Base-by-base conservation (phyloP, 2,113 vertebrate species). In the Phasianus colchicus region DNA sequence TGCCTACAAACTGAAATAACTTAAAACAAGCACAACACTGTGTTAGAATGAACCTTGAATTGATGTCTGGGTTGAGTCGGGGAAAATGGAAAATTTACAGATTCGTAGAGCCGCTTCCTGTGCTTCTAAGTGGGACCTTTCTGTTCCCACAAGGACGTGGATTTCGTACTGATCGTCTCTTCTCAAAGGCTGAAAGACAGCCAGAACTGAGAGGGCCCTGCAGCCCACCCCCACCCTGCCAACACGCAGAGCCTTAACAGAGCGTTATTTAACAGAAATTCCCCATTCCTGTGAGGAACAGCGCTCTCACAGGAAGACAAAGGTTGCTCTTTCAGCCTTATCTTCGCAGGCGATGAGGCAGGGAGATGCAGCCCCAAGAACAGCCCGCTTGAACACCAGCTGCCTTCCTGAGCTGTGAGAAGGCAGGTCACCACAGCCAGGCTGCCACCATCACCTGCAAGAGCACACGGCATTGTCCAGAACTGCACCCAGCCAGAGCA, bases 11-110 rank as follows among this genome's bases (percentile, higher is more conserved):
- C 18, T 58, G 52, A 54, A 54, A 30, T 9, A 12, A 22, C 14
- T 27, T 5, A 7, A 7, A 36, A 22, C 11, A 30, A 32, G 20
- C 25, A 20, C 1, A 0, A 18, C 40, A 18, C 50, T 4, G 3
- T 20, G n/a, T 5, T 10, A 13, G 34, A 61, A 21, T 6, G 25
- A 50, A 2, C 27, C 42, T 30, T 14, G 18, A 43, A 7, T 9
- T 7, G 12, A 14, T 1, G 1, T 12, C 57, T 43, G 8, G 34
- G 32, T 5, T 48, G 34, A 61, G 27, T 1, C 18, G 13, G 10
- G n/a, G 19, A 21, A 75, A 57, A 71, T 3, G 20, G 16, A 55
- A 42, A 20, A 11, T 42, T 24, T 27, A 58, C 60, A 70, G 11
- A 34, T 55, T 20, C 13, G 21, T 42, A 18, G 29, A 58, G 45